Evolutionary conservation across 2,113 vertebrate species (phyloP).

Genomic region (Myxocyprinus asiaticus): DNA sequence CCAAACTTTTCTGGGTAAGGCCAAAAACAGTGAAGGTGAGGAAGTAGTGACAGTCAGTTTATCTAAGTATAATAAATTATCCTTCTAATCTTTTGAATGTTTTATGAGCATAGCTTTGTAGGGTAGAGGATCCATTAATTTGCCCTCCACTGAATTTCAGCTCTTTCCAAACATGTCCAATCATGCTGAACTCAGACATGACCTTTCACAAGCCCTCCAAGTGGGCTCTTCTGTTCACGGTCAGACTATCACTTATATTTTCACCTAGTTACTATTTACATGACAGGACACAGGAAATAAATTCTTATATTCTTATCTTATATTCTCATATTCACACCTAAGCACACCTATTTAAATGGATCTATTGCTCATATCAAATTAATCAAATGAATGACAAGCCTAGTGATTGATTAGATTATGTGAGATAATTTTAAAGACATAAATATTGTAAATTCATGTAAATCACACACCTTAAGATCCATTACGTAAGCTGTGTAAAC

Average conservation of each 20-base stretch:
- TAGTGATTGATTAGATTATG: background rate
- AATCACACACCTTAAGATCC: background rate
- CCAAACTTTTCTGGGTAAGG: too few relatives aligned
- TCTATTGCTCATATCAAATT: background rate
- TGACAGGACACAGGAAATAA: background rate
- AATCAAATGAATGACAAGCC: background rate
- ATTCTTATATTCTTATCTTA: background rate
- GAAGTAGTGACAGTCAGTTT: background rate
- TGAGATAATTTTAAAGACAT: background rate
- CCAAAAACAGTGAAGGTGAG: too few relatives aligned
- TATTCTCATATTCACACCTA: background rate
- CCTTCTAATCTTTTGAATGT: slow-evolving; percentile 4
- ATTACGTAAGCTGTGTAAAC: background rate
- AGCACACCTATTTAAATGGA: background rate
- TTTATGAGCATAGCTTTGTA: slow-evolving; percentile 16
- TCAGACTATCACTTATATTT: background rate
- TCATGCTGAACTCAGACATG: slow-evolving; percentile 42
- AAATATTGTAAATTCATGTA: background rate
- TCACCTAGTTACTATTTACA: background rate
- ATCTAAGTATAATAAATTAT: slow-evolving; percentile 17
- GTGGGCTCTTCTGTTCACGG: slow-evolving; percentile 18
- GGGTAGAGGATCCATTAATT: background rate
- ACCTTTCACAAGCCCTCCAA: slow-evolving; percentile 59
- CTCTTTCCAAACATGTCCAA: slow-evolving; percentile 31
- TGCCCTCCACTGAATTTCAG: slow-evolving; percentile 24